Percentiles rank a stretch among this genome's conserved stretches.
Evolutionary conservation across 2,113 vertebrate species (phyloP).

Genomic region (Hypomesus transpacificus): DNA sequence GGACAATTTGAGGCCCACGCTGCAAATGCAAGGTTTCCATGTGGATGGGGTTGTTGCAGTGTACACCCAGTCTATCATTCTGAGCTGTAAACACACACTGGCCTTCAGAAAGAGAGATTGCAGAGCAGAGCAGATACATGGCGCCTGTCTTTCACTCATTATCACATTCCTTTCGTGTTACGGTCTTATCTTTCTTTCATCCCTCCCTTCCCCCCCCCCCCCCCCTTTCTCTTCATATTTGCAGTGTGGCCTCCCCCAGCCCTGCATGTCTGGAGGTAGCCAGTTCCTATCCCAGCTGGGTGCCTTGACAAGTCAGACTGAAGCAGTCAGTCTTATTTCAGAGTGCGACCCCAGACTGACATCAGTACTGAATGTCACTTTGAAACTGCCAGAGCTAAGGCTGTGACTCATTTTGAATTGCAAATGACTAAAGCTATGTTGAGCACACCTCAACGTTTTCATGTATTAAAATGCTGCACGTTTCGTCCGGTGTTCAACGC

Average conservation of each 20-base stretch:
- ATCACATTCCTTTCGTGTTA: constrained; percentile 5
- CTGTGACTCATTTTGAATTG: no score
- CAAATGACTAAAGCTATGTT: no score
- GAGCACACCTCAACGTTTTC: not conserved
- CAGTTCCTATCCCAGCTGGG: no score
- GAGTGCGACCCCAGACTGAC: no score
- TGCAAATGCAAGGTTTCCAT: not conserved
- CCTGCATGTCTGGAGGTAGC: not conserved
- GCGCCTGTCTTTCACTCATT: not conserved
- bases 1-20: constrained; percentile 10
- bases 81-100: not conserved
- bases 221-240: not conserved
- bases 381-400: no score
- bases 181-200: not conserved
- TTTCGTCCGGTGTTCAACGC: not conserved
- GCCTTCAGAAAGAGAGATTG: constrained; percentile 28
- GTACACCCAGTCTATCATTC: not conserved
- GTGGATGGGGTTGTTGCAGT: constrained; percentile 26
- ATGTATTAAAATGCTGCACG: not conserved
- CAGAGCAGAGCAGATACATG: constrained; percentile 4
- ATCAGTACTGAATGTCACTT: no score
- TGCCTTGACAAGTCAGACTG: no score
- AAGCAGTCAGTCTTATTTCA: no score
- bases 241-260: not conserved
- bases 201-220: not conserved